These are phyloP conservation scores for Actenoides lindsayi DNA, from an alignment of 2,113 vertebrate genomes.

Conservation along the genomic window DNA sequence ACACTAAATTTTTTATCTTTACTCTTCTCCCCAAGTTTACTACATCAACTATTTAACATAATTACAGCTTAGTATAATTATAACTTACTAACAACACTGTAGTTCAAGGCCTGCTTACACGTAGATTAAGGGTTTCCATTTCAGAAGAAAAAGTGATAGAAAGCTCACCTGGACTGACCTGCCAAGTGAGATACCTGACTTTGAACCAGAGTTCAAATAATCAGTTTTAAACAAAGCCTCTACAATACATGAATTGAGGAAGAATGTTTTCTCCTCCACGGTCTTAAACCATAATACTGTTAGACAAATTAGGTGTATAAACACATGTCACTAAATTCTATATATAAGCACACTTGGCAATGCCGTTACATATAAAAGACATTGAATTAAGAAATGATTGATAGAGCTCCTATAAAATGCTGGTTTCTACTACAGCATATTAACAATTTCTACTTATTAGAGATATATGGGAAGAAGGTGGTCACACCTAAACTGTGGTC, in stretches of 20 bases:
- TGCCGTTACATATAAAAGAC: not conserved
- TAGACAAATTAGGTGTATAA: not conserved
- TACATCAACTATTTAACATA: conserved; percentile 8
- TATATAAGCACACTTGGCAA: not conserved
- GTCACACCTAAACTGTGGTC: not conserved
- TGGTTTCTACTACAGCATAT: not conserved
- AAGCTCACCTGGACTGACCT: conserved; percentile 25
- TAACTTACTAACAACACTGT: not conserved
- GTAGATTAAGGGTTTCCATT: not conserved
- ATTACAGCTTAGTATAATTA: not conserved
- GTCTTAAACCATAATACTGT: not conserved
- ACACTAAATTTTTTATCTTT: not conserved
- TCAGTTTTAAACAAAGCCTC: not conserved
- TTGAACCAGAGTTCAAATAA: not conserved
- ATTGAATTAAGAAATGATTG: not conserved
- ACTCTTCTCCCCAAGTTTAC: not conserved
- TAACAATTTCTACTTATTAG: not conserved
- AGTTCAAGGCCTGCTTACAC: not conserved
- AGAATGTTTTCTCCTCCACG: not conserved
- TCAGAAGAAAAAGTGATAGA: not conserved
- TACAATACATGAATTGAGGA: not conserved
- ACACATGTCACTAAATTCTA: not conserved
- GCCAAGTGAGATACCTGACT: not conserved
- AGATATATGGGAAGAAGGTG: not conserved
- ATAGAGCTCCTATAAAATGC: not conserved